phyloP scores from a whole-genome alignment of 2,888 invertebrate genomes.

The Ectropis crepuscularia region DNA sequence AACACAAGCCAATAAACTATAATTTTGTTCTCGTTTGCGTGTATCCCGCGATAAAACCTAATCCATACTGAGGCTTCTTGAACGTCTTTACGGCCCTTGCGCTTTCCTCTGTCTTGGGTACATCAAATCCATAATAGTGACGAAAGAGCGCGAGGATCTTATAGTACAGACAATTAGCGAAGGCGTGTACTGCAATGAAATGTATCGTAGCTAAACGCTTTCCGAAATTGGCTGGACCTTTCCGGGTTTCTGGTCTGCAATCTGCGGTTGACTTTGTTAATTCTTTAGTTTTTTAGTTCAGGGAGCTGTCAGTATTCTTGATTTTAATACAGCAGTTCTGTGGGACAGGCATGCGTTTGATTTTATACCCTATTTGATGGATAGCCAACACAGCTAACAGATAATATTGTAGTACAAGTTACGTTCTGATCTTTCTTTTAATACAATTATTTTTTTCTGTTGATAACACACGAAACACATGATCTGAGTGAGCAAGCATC shows the following conservation, averaged over 20 bases:
- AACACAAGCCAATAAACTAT: conserved; percentile 17
- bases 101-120: not conserved
- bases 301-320: conserved; percentile 8
- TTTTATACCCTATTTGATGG: conserved; percentile 4
- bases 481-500: not conserved
- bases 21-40: conserved; percentile 31
- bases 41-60: conserved; percentile 5
- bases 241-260: too few relatives aligned
- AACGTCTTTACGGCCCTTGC: not conserved
- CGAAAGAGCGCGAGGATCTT: too few relatives aligned
- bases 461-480: conserved; percentile 1
- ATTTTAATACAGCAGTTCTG: not conserved
- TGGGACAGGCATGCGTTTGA: conserved; percentile 19
- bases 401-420: not conserved
- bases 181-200: too few relatives aligned
- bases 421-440: too few relatives aligned
- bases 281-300: conserved; percentile 1
- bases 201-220: too few relatives aligned
- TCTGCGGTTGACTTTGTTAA: not conserved
- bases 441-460: too few relatives aligned
- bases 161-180: too few relatives aligned
- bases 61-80: conserved; percentile 15
- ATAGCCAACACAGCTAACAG: conserved; percentile 13
- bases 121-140: too few relatives aligned
- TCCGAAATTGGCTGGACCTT: too few relatives aligned